Base-by-base conservation (phyloP, 2,797 vertebrate genomes). In the Luscinia megarhynchos region DNA sequence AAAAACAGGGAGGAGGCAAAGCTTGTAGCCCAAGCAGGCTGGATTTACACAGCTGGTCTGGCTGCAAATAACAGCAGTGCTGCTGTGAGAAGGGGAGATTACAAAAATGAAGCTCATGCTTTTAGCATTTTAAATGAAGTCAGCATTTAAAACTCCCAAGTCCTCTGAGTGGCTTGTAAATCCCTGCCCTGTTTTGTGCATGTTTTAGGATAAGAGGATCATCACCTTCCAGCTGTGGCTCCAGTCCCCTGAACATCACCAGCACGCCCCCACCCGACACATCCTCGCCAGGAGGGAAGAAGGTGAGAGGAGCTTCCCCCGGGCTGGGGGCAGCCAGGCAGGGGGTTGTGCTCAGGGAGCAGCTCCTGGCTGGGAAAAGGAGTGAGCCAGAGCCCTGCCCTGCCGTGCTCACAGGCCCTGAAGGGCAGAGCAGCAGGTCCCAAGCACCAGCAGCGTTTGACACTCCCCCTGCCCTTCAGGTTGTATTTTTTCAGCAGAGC, bases 141-240 rank as follows among this genome's bases (percentile, higher is more conserved):
- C 7, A 24, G 68, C 14, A 19, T 50, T 82, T 55, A 12, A 57
- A 90, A 46, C 63, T 34, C 27, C 17, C 17, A 29, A 12, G n/a
- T 38, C 21, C 21, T 80, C 24, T 32, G 36, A 54, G 32, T 10
- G 11, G 5, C 36, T 38, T 46, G 22, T 84, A 58, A 73, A 48
- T n/a, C 48, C 4, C 9, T 58, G 50, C 46, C 19, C 30, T 50
- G 0, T 73, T 26, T 63, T 63, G 12, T 53, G 38, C 8, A 0
- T 88, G 14, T 79, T 55, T 95, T 81, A 99, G 99, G 98, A 99
- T 99, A 96, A 98, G 99, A 95, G 99, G 99, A 79, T 99, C 99
- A 16, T 99, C 99, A 3, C 99, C 99, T 63, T 99, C 99, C 76
- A 99, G 99, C 97, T 99, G 99, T 63, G 99, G 99, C 83, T 99